Conservation (phyloP, 2,113 vertebrate genomes). For the Sinocyclocheilus grahami region DNA sequence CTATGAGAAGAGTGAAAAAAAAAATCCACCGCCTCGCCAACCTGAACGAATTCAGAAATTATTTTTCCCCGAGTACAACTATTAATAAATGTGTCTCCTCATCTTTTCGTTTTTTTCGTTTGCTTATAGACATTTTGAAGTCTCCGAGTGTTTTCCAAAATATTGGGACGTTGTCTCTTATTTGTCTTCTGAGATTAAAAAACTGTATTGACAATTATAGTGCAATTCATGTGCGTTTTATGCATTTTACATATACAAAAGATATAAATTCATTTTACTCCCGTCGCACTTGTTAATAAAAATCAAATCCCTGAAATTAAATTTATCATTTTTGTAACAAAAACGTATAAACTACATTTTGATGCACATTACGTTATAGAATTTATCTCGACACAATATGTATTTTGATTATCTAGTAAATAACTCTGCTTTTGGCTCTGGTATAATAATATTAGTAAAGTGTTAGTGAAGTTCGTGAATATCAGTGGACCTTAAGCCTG, state of each 20-base stretch:
- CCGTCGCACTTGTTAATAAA: neutral
- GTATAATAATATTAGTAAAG: neutral
- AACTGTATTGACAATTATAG: neutral
- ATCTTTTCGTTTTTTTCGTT: neutral
- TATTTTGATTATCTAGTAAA: neutral
- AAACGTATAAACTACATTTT: neutral
- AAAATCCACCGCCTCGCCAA: neutral
- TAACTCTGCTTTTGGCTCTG: neutral
- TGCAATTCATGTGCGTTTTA: neutral
- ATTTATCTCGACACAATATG: neutral
- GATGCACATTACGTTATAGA: neutral
- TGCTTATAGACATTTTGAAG: neutral
- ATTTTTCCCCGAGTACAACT: neutral
- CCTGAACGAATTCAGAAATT: neutral
- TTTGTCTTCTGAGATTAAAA: neutral
- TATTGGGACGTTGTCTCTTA: neutral
- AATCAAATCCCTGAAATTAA: neutral
- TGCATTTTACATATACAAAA: neutral
- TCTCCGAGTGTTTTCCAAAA: neutral
- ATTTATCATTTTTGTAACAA: neutral
- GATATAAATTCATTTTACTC: neutral
- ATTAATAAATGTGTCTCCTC: neutral
- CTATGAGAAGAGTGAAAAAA: neutral
- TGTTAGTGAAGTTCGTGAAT: constrained; percentile 56
- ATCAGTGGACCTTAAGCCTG: constrained; percentile 53